These are phyloP conservation scores for Drosophila incognita DNA, from an alignment of 2,888 invertebrate genomes.

Conservation along the genomic window DNA sequence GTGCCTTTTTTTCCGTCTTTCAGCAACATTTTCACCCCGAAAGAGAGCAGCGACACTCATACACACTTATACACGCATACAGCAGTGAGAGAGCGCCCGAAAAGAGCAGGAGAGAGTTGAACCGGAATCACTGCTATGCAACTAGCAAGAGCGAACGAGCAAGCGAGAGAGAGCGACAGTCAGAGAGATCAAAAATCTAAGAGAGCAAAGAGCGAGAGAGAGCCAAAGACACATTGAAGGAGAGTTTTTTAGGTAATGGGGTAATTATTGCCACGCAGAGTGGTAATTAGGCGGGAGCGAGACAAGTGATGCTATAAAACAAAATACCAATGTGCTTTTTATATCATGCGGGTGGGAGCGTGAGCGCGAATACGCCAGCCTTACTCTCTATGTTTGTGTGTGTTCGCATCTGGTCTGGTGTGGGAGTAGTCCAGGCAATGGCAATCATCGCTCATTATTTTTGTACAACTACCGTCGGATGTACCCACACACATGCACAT, in stretches of 20 bases:
- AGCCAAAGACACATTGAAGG: slow-evolving; percentile 7
- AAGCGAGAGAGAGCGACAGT: slow-evolving; percentile 9
- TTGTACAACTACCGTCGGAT: slow-evolving; percentile 58
- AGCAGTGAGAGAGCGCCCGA: slow-evolving; percentile 1
- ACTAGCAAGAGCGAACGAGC: neutral
- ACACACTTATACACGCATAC: neutral
- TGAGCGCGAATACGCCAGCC: slow-evolving; percentile 36
- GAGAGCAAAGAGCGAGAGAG: slow-evolving; percentile 16
- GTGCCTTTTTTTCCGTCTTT: slow-evolving; percentile 37
- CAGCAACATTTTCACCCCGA: slow-evolving; percentile 48
- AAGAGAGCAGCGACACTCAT: slow-evolving; percentile 19
- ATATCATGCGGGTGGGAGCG: slow-evolving; percentile 34
- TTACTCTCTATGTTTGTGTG: neutral
- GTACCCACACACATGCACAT: neutral
- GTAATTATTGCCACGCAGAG: slow-evolving; percentile 78
- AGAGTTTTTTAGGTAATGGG: slow-evolving; percentile 62
- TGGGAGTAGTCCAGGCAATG: slow-evolving; percentile 59
- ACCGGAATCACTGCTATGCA: slow-evolving; percentile 34
- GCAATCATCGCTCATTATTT: slow-evolving; percentile 72
- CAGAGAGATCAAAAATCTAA: slow-evolving; percentile 2
- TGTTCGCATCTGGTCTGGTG: slow-evolving; percentile 41
- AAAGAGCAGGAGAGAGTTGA: slow-evolving; percentile 20
- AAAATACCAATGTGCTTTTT: slow-evolving; percentile 61
- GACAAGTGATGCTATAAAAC: slow-evolving; percentile 66
- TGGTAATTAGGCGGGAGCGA: slow-evolving; percentile 75